Evolutionary conservation across 1,140 invertebrate species (phyloP), one percentile per base, ranked within the genome.

Genomic region (Cyrtorhinus lividipennis): DNA sequence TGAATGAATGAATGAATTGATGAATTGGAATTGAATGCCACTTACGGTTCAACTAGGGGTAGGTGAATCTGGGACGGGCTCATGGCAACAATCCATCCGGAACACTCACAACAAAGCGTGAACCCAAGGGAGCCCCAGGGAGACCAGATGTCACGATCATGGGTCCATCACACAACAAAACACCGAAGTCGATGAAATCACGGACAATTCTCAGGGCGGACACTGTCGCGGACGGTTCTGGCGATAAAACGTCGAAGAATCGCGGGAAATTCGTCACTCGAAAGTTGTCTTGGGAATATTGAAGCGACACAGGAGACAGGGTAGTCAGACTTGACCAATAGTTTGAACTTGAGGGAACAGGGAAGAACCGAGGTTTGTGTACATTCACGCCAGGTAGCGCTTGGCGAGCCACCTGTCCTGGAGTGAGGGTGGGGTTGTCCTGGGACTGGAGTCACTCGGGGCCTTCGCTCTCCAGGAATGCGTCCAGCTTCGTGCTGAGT

Each of bases 371-470:
- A 5, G 48, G 10, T 12, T 53, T 53, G 48, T 53, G 48, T 53
- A 53, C 48, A 53, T 53, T 53, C 48, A 53, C 48, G 48, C 48
- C 48, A 53, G 48, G 48, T 53, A 53, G 48, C 48, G 48, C 48
- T 22, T 8, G 20, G 10, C 5, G 20, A 22, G 20, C 8, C 48
- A 53, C 48, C 48, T 53, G 48, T 53, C 48, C 48, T 15, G 5
- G 20, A 20, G 5, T 8, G 48, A 5, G 20, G 48, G 48, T 13
- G 48, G 48, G 48, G 48, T 22, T 53, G 30, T 15, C 30, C 30
- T 38, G 30, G 30, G 5, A n/a, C n/a, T n/a, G n/a, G n/a, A n/a
- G n/a, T n/a, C n/a, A n/a, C n/a, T n/a, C n/a, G n/a, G n/a, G n/a
- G n/a, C n/a, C n/a, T n/a, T n/a, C n/a, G n/a, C n/a, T n/a, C n/a